Base-by-base conservation (phyloP, 2,113 vertebrate genomes). In the Dendrocopos noguchii region DNA sequence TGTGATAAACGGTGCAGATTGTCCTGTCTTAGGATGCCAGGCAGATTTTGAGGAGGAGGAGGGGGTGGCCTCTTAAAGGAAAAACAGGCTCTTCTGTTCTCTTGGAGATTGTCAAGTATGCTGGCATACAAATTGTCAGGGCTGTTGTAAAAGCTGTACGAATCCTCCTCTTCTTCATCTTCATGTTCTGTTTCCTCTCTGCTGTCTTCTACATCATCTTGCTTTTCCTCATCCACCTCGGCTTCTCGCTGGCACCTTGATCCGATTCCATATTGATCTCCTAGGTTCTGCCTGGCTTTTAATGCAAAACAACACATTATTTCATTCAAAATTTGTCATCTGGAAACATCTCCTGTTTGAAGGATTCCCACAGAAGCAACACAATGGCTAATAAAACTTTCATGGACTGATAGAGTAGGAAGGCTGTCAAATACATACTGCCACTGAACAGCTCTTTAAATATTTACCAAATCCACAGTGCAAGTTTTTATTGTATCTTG, bases 1-100 rank as follows among this genome's bases (percentile, higher is more conserved):
- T 97, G 97, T 20, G 95, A 92, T 5, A 97, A 97, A 86, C 71
- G 94, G 34, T 94, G 96, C 21, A 96, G 92, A 14, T 82, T 55
- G 13, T 96, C 92, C 61, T 96, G 97, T 64, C 80, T 97, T 53
- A 61, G 52, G 17, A 93, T 71, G 64, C 94, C 85, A 88, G 79
- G 70, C 15, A 93, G 91, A 16, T 97, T 97, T 84, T 97, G 96
- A 15, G 98, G 98, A 17, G 76, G 87, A 6, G 98, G 98, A 10
- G 94, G 97, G 8, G 98, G 98, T 6, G 98, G 98, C 73, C 97
- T 96, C 84, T 96, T 97, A 84, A 60, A 61, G 22, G 22, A 7
- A 36, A 76, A 77, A 5, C 5, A 21, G 21, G 68, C 46, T 90
- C n/a, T 89, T 42, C 73, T 34, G 21, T 53, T 66, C 13, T 29